Evolutionary conservation across 2,113 vertebrate genomes (phyloP), one percentile per base, ranked within the genome.

Genomic region (Triplophysa rosa): DNA sequence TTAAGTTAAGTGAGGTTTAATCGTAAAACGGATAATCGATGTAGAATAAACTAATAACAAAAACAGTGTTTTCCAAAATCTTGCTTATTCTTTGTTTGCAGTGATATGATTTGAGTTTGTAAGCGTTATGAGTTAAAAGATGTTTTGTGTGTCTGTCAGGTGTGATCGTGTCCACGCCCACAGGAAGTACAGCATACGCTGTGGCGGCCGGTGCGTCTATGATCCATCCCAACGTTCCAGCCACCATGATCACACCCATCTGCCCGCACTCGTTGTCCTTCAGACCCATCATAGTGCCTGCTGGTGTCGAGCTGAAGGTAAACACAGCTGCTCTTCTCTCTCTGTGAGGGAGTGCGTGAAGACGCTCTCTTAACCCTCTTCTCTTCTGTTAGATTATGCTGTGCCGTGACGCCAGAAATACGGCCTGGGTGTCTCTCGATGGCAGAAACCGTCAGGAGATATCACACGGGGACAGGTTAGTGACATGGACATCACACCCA

Each of bases 191-290:
- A 0, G 93, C 93, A 0, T 94, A 93, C 0, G 92, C 93, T 0
- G 92, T 92, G 0, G 93, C 93, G 10, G 93, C 92, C 0, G 93
- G 92, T 33, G 91, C 92, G 52, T 93, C 93, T 14, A 93, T 93
- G 91, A 92, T 93, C 90, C 93, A 94, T 83, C 93, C 93, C 26
- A 94, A 94, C 2, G 93, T 94, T 0, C 93, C 93, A 0, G 93
- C 93, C 85, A 94, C 93, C 87, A 93, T 94, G 92, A 92, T 94
- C 82, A 94, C 93, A 0, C 93, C 93, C 77, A 94, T 94, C 88
- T 94, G 93, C 79, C 93, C 93, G 0, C 93, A 94, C 87, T 94
- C 93, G 0, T 93, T 94, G 40, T 94, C 93, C 71, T 94, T 94
- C 89, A 90, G 93, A 79, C 93, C 93, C 82, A 94, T 94, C 1